Evolutionary conservation across 2,113 vertebrate genomes (phyloP).

Genomic region (Alaudala cheleensis): DNA sequence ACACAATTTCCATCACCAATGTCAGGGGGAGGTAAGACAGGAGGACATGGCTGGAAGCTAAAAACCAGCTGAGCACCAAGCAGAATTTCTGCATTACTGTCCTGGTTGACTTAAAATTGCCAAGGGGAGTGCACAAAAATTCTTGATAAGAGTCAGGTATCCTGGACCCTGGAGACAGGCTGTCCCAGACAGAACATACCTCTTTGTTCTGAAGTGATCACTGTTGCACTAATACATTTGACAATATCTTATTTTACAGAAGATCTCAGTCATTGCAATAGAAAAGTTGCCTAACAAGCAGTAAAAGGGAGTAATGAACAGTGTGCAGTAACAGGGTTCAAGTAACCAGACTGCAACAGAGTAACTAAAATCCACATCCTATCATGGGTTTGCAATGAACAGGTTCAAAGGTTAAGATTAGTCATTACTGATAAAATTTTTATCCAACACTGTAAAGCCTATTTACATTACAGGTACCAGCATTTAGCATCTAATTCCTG

Average conservation of each 20-base stretch:
- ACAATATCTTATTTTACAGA: neutral
- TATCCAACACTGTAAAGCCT: neutral
- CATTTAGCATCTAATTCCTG: neutral
- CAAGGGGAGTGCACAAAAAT: rapidly evolving
- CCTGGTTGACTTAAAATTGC: neutral
- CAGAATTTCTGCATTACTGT: neutral
- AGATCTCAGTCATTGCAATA: neutral
- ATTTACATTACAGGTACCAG: neutral
- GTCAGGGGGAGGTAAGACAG: neutral
- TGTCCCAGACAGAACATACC: neutral
- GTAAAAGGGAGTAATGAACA: neutral
- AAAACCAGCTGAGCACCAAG: neutral
- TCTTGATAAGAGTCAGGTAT: neutral
- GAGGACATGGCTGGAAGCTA: rapidly evolving
- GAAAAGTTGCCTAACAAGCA: neutral
- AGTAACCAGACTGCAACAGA: neutral
- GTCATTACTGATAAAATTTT: neutral
- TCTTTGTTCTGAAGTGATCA: neutral
- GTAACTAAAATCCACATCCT: neutral
- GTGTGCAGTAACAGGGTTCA: neutral
- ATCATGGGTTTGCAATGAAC: neutral
- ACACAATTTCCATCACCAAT: neutral
- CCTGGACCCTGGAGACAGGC: neutral
- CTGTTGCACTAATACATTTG: neutral
- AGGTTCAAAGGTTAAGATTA: neutral